Conservation (phyloP, 2,888 invertebrate genomes). For the Eupithecia subfuscata region DNA sequence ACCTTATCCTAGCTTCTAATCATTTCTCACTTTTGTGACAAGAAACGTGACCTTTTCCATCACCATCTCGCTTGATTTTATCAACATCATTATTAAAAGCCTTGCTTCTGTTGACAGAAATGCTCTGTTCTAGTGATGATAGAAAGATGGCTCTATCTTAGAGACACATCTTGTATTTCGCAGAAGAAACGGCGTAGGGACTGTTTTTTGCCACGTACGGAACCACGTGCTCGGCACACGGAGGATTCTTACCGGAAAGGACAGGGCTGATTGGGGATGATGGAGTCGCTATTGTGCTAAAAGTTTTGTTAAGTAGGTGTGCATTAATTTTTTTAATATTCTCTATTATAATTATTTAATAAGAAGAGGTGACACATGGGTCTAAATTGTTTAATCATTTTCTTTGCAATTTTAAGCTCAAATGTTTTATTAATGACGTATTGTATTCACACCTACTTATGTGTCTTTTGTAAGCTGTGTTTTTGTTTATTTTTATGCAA, state of each 20-base stretch:
- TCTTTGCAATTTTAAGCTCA: neutral
- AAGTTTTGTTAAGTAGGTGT: neutral
- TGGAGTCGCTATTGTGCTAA: conserved; percentile 50
- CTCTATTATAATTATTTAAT: neutral
- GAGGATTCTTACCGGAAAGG: conserved; percentile 57
- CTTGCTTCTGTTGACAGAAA: conserved; percentile 17
- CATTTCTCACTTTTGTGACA: neutral
- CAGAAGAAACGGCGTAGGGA: conserved; percentile 46
- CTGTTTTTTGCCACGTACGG: conserved; percentile 64
- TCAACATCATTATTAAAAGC: neutral
- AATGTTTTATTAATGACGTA: neutral
- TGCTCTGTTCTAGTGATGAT: neutral
- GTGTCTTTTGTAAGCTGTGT: neutral
- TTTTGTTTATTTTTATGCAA: conserved; percentile 1
- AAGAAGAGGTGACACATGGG: neutral
- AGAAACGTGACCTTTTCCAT: neutral
- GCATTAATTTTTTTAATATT: neutral
- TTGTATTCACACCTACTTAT: neutral
- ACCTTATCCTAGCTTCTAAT: neutral
- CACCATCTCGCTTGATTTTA: conserved; percentile 5
- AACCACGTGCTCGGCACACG: conserved; percentile 78
- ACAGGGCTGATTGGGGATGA: conserved; percentile 43
- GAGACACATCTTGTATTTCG: conserved; percentile 3
- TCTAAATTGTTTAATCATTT: neutral
- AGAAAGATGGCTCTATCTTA: conserved; percentile 7